These are phyloP conservation scores for Heterodera carotae DNA, from an alignment of 1,140 invertebrate genomes.

Conservation along the genomic window DNA sequence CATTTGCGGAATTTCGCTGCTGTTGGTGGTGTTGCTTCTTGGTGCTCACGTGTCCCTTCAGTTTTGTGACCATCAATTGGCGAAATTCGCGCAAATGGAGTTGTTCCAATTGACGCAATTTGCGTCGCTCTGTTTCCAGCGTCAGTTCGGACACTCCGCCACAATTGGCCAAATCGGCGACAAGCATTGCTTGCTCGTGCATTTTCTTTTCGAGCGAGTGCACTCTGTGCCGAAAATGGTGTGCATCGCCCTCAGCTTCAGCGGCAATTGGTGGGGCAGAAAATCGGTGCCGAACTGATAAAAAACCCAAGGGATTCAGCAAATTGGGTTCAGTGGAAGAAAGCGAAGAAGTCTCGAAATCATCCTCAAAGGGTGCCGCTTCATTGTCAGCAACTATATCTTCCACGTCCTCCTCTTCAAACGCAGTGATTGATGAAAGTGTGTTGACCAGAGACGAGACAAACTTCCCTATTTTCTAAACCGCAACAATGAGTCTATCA, in stretches of 20 bases:
- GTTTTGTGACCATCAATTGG: constrained; percentile 54
- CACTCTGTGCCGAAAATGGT: constrained; percentile 43
- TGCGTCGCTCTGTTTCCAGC: constrained; percentile 56
- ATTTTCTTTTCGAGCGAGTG: constrained; percentile 57
- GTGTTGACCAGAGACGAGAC: constrained; percentile 88
- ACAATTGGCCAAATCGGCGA: constrained; percentile 52
- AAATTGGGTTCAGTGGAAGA: no score
- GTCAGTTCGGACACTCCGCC: constrained; percentile 48
- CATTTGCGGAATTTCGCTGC: background rate
- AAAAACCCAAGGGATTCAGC: no score
- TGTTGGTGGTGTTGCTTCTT: background rate
- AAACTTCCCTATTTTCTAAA: constrained; percentile 77
- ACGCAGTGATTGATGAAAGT: constrained; percentile 83
- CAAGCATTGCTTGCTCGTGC: constrained; percentile 58
- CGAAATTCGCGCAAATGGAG: constrained; percentile 62
- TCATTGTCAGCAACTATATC: constrained; percentile 71
- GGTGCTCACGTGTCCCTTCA: background rate
- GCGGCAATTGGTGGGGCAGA: background rate
- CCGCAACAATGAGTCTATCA: constrained; percentile 4
- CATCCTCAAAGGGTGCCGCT: background rate
- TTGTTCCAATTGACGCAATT: constrained; percentile 57
- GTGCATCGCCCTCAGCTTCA: constrained; percentile 38
- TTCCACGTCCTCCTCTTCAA: constrained; percentile 73
- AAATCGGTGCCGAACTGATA: constrained; percentile 8
- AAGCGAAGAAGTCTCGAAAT: background rate